Percentiles rank a stretch among this genome's conserved stretches.
Conservation (phyloP, 2,113 vertebrate genomes). For the Danionella cerebrum region DNA sequence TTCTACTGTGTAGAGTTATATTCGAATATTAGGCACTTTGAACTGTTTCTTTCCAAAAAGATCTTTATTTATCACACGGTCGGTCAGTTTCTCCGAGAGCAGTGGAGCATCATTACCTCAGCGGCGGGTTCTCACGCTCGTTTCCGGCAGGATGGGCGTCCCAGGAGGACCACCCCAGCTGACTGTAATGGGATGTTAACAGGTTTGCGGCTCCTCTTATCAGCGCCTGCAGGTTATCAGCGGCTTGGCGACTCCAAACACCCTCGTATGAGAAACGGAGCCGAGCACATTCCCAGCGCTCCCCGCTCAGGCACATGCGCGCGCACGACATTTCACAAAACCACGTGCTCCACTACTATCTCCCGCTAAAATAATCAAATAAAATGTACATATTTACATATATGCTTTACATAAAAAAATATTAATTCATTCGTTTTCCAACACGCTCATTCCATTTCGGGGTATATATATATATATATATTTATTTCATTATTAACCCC, state of each 20-base stretch:
- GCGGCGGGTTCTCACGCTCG: slow-evolving; percentile 53
- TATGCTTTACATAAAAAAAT: too few species aligned
- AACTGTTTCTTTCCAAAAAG: too few species aligned
- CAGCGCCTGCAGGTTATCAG: slow-evolving; percentile 45
- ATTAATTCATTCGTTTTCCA: too few species aligned
- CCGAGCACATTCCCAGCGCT: slow-evolving; percentile 38
- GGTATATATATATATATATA: too few species aligned
- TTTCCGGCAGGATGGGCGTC: slow-evolving; percentile 51
- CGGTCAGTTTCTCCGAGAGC: too few species aligned
- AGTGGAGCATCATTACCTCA: not conserved
- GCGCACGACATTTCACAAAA: not conserved
- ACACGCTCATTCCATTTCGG: too few species aligned
- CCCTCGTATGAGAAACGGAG: slow-evolving; percentile 32
- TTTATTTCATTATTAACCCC: too few species aligned
- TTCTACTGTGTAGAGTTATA: too few species aligned
- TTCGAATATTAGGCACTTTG: too few species aligned
- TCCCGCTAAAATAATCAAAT: too few species aligned
- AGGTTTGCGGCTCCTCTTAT: slow-evolving; percentile 22
- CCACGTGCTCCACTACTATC: not conserved
- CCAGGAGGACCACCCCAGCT: slow-evolving; percentile 33
- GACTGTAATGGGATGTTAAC: slow-evolving; percentile 21
- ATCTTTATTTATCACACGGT: too few species aligned
- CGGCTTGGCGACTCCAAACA: not conserved
- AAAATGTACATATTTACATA: too few species aligned
- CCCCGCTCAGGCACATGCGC: not conserved